phyloP scores from a whole-genome alignment of 2,113 vertebrate species.

The Festucalex cinctus region DNA sequence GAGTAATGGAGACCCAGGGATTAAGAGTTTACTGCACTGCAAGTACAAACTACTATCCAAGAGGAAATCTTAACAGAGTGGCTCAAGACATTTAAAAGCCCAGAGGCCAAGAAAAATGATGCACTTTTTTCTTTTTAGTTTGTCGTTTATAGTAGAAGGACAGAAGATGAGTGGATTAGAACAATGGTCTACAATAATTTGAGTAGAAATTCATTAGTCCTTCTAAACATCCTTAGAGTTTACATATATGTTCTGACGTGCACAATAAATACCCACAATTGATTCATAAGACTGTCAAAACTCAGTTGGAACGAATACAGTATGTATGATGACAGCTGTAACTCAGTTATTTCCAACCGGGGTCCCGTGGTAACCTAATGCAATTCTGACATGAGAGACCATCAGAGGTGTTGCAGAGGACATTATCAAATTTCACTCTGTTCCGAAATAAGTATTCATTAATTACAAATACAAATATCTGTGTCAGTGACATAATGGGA shows the following conservation, averaged over 20 bases:
- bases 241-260: conserved; percentile 16
- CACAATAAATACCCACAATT: conserved; percentile 15
- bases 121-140: conserved; percentile 40
- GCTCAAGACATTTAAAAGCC: conserved; percentile 57
- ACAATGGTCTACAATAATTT: conserved; percentile 35
- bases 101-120: conserved; percentile 57
- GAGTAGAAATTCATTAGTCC: conserved; percentile 46
- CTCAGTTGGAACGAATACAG: no score
- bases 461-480: neutral
- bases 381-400: no score
- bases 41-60: conserved; percentile 56
- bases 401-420: no score
- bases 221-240: conserved; percentile 7
- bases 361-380: no score
- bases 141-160: conserved; percentile 43
- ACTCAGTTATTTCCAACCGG: no score
- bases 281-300: no score
- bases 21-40: conserved; percentile 65
- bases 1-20: conserved; percentile 70
- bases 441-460: no score
- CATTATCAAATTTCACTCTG: no score
- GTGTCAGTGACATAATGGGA: neutral
- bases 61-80: conserved; percentile 65
- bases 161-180: conserved; percentile 63
- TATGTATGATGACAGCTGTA: no score